Base-by-base conservation (phyloP, 2,888 invertebrate species). In the Drosophila meridionalis region DNA sequence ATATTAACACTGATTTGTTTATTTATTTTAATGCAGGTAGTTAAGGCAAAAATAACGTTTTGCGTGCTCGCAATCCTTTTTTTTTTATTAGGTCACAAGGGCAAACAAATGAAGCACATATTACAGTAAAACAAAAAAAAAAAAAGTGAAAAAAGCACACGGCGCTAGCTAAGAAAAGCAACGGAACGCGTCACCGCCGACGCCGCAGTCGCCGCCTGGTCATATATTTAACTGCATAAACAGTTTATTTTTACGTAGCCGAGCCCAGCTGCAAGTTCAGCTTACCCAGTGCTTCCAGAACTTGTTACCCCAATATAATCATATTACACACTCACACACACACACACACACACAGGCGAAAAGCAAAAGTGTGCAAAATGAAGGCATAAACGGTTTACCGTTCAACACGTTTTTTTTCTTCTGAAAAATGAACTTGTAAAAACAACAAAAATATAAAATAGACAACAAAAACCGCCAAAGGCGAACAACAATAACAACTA, bases 181-280 rank as follows among this genome's bases (percentile, higher is more conserved):
- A 75, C 36, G 75, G 36, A 2, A 14, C 28, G 32, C 43, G 47
- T 47, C 26, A 11, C 32, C 6, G 0, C 20, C 20, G 20, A 20
- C 20, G 20, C 20, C 20, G 20, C 20, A 20, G 20, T 20, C 20
- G 20, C 20, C 64, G 42, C 47, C 69, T 65, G 42, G 42, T 69
- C 48, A 57, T 26, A 56, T 57, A 64, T 59, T 71, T 76, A 84
- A 83, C 79, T 87, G 85, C 87, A 89, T 83, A 75, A 87, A 84
- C 82, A 87, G 89, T 89, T 89, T 83, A 87, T 85, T 85, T 89
- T 73, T 83, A 58, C 78, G 69, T 50, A 61, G 50, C 32, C 48
- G 47, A 62, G 59, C 65, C 50, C 70, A 88, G 86, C 78, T 88
- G 87, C 83, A 88, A 80, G 86, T 80, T 76, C 69, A 75, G 63